Evolutionary conservation across 2,888 invertebrate species (phyloP), one percentile per base, ranked within the genome.

Genomic region (Papilio gigon): DNA sequence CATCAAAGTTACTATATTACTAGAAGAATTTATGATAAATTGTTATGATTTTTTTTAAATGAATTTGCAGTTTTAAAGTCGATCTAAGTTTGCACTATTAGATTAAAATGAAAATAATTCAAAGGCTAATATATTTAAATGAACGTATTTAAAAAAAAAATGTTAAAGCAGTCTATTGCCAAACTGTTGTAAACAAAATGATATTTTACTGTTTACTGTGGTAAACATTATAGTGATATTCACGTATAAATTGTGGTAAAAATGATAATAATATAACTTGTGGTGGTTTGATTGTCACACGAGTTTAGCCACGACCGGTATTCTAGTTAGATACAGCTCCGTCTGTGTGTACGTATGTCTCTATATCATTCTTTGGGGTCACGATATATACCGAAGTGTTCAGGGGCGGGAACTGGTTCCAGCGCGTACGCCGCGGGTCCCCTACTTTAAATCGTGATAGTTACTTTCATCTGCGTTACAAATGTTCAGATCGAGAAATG

Each of bases 211-310:
- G n/a, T n/a, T n/a, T 50, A 64, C 65, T 20, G 27, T 4, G 22
- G 25, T 50, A 30, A 61, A 50, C 22, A 25, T 11, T 20, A 33
- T 25, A 47, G 33, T 47, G 22, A 44, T 47, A 64, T 50, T 50
- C 47, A 65, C 60, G 59, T 60, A 40, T 37, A 11, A 17, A 17
- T 50, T 50, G 64, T 60, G 71, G 65, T 71, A 75, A 71, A 72
- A 70, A 69, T 40, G 58, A 65, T 73, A 73, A 74, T 73, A 72
- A 70, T 73, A 71, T 71, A 66, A 35, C 68, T 72, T 72, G 78
- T 78, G 79, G 82, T 87, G 87, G 85, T 81, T 77, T 78, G 85
- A 86, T 79, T 74, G 77, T 88, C 86, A 82, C 85, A 85, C 81
- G 88, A 89, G 85, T 75, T 75, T 68, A 44, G 56, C 40, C 65